phyloP scores from a whole-genome alignment of 2,888 invertebrate species.

The Drosophila colorata region DNA sequence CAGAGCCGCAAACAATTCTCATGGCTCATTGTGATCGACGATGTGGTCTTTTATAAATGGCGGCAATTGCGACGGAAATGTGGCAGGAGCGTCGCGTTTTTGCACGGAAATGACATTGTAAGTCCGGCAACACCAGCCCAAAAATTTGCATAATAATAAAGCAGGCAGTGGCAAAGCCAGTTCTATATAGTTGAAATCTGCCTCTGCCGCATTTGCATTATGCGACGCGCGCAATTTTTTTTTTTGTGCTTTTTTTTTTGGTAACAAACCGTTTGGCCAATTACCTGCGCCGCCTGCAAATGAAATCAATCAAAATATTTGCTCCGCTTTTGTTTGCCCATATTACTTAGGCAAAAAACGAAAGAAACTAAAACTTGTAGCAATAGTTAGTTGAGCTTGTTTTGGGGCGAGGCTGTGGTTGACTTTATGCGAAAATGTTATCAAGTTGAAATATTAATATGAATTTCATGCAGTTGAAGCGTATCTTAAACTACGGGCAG shows the following conservation, averaged over 20 bases:
- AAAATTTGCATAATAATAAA: constrained; percentile 79
- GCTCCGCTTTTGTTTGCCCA: constrained; percentile 31
- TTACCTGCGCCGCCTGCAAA: constrained; percentile 53
- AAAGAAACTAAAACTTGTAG: neutral
- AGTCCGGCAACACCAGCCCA: constrained; percentile 43
- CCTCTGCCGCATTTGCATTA: constrained; percentile 57
- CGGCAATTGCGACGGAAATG: constrained; percentile 78
- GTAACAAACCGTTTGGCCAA: constrained; percentile 59
- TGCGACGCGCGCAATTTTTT: constrained; percentile 24
- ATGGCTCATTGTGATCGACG: constrained; percentile 59
- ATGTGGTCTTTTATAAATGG: constrained; percentile 68
- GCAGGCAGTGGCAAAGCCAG: constrained; percentile 22
- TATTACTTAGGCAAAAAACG: constrained; percentile 3
- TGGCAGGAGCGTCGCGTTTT: constrained; percentile 59
- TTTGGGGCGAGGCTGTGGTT: constrained; percentile 3
- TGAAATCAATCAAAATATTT: constrained; percentile 67
- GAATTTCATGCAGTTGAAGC: constrained; percentile 53
- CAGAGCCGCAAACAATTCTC: constrained; percentile 52
- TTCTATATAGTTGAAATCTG: constrained; percentile 3
- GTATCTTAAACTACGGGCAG: constrained; percentile 19
- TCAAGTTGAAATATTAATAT: constrained; percentile 60
- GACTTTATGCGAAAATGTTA: constrained; percentile 48
- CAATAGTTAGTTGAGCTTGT: constrained; percentile 1
- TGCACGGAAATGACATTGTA: constrained; percentile 80
- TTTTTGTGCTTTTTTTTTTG: constrained; percentile 27